These are phyloP conservation scores for Acanthurus leucopareius DNA, from an alignment of 2,797 vertebrate species.

Conservation along the genomic window DNA sequence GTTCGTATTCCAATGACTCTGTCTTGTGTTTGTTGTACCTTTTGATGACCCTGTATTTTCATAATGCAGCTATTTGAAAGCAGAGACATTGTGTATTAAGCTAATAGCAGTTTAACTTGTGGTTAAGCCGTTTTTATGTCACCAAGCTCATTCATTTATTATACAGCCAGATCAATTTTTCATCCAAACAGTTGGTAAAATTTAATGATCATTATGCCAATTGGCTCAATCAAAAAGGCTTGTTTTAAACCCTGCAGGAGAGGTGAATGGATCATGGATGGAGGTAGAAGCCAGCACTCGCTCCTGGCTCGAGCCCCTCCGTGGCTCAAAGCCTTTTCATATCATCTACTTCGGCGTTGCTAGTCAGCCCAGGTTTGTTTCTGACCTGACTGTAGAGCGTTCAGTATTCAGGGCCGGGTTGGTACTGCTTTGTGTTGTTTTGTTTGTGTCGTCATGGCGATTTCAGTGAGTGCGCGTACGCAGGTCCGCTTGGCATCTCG, in stretches of 20 bases:
- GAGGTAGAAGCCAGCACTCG: conserved; percentile 36
- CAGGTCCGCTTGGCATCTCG: conserved; percentile 61
- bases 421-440: conserved; percentile 76
- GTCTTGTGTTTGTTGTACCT: neutral
- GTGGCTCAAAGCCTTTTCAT: conserved; percentile 48
- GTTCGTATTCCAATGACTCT: neutral
- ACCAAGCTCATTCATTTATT: neutral
- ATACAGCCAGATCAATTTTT: neutral
- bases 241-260: conserved; percentile 6
- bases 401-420: conserved; percentile 62
- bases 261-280: conserved; percentile 28
- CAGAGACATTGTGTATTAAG: neutral
- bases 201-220: conserved; percentile 3
- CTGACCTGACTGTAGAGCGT: conserved; percentile 67
- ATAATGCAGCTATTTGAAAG: neutral
- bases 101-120: neutral
- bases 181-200: conserved; percentile 14
- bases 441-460: conserved; percentile 82
- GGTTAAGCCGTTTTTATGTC: neutral
- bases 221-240: conserved; percentile 7
- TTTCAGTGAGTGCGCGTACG: conserved; percentile 62
- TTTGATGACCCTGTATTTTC: neutral
- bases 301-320: conserved; percentile 37
- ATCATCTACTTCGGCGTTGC: conserved; percentile 47
- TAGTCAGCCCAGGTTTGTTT: conserved; percentile 41